These are phyloP conservation scores for Pollicipes pollicipes DNA, from an alignment of 1,140 invertebrate species.

Conservation along the genomic window DNA sequence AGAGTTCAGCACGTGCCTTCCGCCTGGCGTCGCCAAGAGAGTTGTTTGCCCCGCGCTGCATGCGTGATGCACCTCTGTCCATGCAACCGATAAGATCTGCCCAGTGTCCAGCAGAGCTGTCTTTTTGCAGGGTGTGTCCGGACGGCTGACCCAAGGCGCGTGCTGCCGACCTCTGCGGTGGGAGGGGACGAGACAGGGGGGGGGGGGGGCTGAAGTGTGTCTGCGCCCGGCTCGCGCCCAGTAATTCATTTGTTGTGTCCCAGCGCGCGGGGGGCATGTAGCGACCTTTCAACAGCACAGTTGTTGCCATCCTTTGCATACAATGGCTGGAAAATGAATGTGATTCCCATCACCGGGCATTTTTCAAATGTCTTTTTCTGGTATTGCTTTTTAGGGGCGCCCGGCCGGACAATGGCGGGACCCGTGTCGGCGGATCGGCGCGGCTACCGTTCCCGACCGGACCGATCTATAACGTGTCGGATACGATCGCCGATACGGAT, in stretches of 20 bases:
- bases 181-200: too few species aligned
- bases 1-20: too few species aligned
- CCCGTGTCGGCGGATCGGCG: neutral
- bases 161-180: neutral
- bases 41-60: too few species aligned
- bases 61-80: too few species aligned
- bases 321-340: slow-evolving; percentile 1
- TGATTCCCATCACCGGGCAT: neutral
- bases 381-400: neutral
- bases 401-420: neutral
- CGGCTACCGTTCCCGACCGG: neutral
- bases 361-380: slow-evolving; percentile 2
- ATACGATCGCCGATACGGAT: neutral
- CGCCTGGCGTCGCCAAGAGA: too few species aligned
- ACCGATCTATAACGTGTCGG: neutral
- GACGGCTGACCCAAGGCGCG: neutral
- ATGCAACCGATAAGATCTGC: too few species aligned
- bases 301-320: neutral
- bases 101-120: too few species aligned
- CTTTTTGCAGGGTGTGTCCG: neutral
- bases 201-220: too few species aligned
- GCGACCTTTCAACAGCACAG: neutral
- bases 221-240: neutral
- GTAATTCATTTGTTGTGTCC: neutral
- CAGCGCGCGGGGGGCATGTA: neutral